These are phyloP conservation scores for Chrysolina americana DNA, from an alignment of 2,888 invertebrate species.

Conservation along the genomic window DNA sequence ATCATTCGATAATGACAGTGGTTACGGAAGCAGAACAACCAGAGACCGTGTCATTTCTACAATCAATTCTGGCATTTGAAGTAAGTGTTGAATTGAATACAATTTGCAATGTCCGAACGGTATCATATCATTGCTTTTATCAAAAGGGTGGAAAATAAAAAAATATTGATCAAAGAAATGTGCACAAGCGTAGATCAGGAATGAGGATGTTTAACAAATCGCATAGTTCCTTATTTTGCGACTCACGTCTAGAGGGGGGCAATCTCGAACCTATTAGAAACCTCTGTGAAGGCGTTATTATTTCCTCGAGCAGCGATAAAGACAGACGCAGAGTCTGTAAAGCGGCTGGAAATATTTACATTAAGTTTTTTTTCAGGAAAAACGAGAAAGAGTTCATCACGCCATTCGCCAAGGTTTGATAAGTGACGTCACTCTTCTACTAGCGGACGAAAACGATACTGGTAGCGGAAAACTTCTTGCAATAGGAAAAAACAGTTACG, in stretches of 20 bases:
- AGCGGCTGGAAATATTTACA: background rate
- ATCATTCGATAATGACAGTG: slow-evolving; percentile 79
- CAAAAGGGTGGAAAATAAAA: too few relatives aligned
- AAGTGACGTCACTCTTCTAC: slow-evolving; percentile 73
- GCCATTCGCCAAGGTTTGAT: slow-evolving; percentile 79
- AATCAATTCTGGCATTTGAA: slow-evolving; percentile 82
- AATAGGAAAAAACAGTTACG: slow-evolving; percentile 78
- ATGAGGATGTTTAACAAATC: too few relatives aligned
- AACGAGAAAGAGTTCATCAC: slow-evolving; percentile 83
- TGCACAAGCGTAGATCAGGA: too few relatives aligned
- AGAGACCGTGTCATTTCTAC: slow-evolving; percentile 79
- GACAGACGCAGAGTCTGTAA: too few relatives aligned
- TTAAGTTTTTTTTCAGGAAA: slow-evolving; percentile 73
- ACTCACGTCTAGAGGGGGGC: too few relatives aligned
- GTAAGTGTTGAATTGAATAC: slow-evolving; percentile 67
- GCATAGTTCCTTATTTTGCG: too few relatives aligned
- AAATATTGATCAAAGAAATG: too few relatives aligned
- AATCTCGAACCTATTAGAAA: too few relatives aligned
- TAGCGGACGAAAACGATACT: slow-evolving; percentile 71
- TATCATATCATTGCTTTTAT: too few relatives aligned
- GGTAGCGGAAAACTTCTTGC: slow-evolving; percentile 73
- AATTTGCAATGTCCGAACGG: too few relatives aligned
- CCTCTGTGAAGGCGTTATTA: too few relatives aligned
- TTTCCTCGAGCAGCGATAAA: too few relatives aligned
- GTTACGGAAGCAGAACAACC: slow-evolving; percentile 78